Conservation (phyloP, 2,888 invertebrate genomes). For the Apamea monoglypha region DNA sequence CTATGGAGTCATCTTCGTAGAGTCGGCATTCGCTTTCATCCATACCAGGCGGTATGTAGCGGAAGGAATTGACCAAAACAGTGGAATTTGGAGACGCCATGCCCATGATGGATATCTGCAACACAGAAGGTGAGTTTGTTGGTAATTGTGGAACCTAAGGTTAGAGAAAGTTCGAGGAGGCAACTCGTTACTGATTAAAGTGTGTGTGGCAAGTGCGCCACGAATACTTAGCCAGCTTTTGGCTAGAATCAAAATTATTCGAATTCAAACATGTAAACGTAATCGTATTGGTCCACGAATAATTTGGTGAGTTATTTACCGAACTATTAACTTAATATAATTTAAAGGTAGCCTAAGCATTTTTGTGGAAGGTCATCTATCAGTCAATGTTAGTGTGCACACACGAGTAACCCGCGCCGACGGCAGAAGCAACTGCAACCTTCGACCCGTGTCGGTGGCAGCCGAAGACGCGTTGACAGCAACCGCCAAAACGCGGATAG, state of each 20-base stretch:
- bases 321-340: neutral
- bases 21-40: conserved; percentile 70
- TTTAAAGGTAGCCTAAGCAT: neutral
- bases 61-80: conserved; percentile 77
- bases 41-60: conserved; percentile 71
- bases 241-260: neutral
- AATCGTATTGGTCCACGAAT: neutral
- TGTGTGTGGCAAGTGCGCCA: neutral
- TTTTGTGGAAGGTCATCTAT: neutral
- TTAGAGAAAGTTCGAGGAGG: neutral
- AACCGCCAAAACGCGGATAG: too few species aligned
- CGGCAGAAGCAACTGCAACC: too few species aligned
- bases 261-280: neutral
- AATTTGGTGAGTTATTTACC: neutral
- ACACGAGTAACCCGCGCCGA: too few species aligned
- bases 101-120: conserved; percentile 77
- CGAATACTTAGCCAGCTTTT: neutral
- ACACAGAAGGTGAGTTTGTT: conserved; percentile 36
- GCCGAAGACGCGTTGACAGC: too few species aligned
- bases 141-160: neutral
- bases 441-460: too few species aligned
- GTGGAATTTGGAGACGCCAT: conserved; percentile 62
- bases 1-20: conserved; percentile 60
- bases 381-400: neutral
- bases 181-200: neutral